Base-by-base conservation (phyloP, 2,888 invertebrate species). In the Bembecia ichneumoniformis region DNA sequence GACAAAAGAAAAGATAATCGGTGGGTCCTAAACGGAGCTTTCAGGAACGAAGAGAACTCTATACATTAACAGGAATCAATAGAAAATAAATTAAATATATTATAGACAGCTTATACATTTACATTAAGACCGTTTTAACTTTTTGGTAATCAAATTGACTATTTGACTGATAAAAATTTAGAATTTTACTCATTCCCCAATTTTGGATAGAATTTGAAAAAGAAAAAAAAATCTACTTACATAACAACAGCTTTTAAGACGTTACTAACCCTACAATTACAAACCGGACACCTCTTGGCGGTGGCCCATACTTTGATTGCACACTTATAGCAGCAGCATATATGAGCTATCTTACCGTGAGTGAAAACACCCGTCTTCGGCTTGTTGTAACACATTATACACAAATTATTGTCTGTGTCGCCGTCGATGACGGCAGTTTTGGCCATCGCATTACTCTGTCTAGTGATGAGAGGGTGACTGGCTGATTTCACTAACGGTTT, bases 321-420 rank as follows among this genome's bases (percentile, higher is more conserved):
- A 68, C 93, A 93, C 49, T 86, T 88, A 59, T 93, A 93, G 62
- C 93, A 93, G 56, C 92, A 92, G 63, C 91, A 92, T 55, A 91
- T 89, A 53, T 93, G 93, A 0, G 90, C 90, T 50, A 89, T 89
- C 45, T 88, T 80, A 0, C 91, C 91, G 64, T 93, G 93, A 0
- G 92, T 88, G 62, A 93, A 93, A 36, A 91, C 90, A 0, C 91
- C 91, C 49, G 92, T 89, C 66, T 91, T 92, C 0, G 91, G 91
- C 47, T 87, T 88, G 1, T 77, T 70, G 20, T 88, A 84, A 62
- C 93, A 93, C 14, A 90, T 83, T 20, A 91, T 89, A 63, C 93
- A 93, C 63, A 88, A 53, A 53, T 77, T 67, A 47, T 77, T 75
- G 64, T 61, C 43, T 74, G 49, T 74, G 74, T 5, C 72, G 50